Percentiles rank a stretch among this genome's conserved stretches.
Evolutionary conservation across 2,888 invertebrate genomes (phyloP).

Genomic region (Rugalucina vietnamica): DNA sequence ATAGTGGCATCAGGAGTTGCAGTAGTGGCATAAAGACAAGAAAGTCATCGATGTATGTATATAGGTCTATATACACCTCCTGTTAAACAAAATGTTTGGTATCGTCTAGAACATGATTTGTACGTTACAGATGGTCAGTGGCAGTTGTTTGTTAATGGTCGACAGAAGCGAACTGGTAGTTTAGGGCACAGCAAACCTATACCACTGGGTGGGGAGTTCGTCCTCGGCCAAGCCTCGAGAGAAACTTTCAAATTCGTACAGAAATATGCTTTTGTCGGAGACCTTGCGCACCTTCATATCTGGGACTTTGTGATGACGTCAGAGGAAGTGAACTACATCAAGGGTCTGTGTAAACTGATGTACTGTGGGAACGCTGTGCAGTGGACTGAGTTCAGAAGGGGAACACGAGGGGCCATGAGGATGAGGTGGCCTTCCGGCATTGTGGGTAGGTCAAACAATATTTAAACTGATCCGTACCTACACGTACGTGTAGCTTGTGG

Average conservation of each 20-base stretch:
- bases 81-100: too few species aligned
- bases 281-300: constrained; percentile 82
- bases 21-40: too few species aligned
- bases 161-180: constrained; percentile 57
- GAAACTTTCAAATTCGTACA: constrained; percentile 69
- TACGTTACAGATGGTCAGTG: constrained; percentile 69
- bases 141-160: constrained; percentile 70
- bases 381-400: constrained; percentile 83
- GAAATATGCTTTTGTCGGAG: constrained; percentile 78
- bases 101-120: too few species aligned
- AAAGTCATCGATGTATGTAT: too few species aligned
- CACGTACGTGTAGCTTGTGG: background rate
- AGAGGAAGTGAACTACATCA: constrained; percentile 65
- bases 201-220: constrained; percentile 80
- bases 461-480: too few species aligned
- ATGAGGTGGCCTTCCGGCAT: constrained; percentile 83
- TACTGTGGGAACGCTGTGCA: constrained; percentile 83
- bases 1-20: too few species aligned
- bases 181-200: constrained; percentile 70
- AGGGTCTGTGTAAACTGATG: constrained; percentile 79
- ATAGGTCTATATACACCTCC: too few species aligned
- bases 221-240: constrained; percentile 79
- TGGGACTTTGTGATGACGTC: constrained; percentile 78
- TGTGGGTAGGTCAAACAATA: too few species aligned
- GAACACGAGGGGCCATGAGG: constrained; percentile 82